Evolutionary conservation across 2,888 invertebrate genomes (phyloP), one percentile per base, ranked within the genome.

Genomic region (Lottia scabra): DNA sequence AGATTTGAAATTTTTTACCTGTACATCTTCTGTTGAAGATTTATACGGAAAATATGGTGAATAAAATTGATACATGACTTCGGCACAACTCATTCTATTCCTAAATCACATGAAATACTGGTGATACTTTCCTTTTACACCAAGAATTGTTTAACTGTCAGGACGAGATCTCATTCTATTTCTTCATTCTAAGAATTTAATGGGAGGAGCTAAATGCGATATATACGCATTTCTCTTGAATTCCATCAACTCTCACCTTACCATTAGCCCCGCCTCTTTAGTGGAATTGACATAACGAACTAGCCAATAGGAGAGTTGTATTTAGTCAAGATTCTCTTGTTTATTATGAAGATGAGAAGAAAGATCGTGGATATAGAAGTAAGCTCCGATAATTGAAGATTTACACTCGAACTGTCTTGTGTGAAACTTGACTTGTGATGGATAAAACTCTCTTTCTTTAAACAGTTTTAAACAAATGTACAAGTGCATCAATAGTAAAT

Each of bases 31-130:
- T 38, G 75, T 64, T 26, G 77, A 67, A 13, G 77, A 73, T 70
- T 79, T 79, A 73, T 79, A 79, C 30, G 79, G 76, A 46, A 79
- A 79, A 67, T 79, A 79, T 13, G 79, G 79, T 19, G 79, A 79
- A 70, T 79, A 79, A 72, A 79, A 79, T 73, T 79, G 79, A 75
- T 79, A 79, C 79, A 79, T 79, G 48, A 79, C 76, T 74, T 79
- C 79, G 65, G 78, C 74, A 70, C 79, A 79, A 65, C 77, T 79
- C 79, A 77, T 79, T 12, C 48, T 56, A 56, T 56, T 71, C 56
- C 63, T 19, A 69, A 69, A 48, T 30, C 43, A 62, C n/a, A 27
- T 27, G 27, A 68, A 62, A 62, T 16, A 62, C 56, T 56, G 56
- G 30, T n/a, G 62, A 27, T 30, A 30, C 26, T 68, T 68, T 38